Evolutionary conservation across 1,140 invertebrate species (phyloP), one percentile per base, ranked within the genome.

Genomic region (Mya arenaria): DNA sequence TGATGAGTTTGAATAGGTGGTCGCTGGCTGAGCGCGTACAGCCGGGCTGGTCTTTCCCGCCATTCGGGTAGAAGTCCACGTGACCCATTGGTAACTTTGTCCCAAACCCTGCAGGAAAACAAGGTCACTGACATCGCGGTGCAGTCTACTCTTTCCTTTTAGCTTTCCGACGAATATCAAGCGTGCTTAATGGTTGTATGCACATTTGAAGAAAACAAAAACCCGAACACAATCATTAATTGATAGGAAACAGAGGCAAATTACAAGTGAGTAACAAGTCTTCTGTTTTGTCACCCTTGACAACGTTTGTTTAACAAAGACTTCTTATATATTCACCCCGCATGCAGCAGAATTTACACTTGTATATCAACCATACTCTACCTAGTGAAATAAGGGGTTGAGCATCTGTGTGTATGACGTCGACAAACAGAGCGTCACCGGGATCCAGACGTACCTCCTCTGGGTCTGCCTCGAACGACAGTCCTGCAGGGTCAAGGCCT

Each of bases 391-490:
- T 58, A 28, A 81, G 8, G 69, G 85, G 78, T 52, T 69, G 96
- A 0, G 97, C 97, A 90, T 98, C 98, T 17, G 96, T 97, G 89
- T 99, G 97, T 60, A 99, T 98, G 0, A 98, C 97, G 90, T 99
- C 98, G 0, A 99, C 98, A 90, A 98, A 98, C 37, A 95, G 94
- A 0, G 97, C 98, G 92, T 98, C 98, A n/a, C 88, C 84, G 17
- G 85, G 83, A 73, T 93, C 92, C 13, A 94, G 75, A 19, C 87
- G 63, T 13, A 90, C 87, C 52, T 94, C 93, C 77, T 88, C n/a
- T 80, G 85, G 41, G 91, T 84, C 66, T 93, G 92, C 93, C 80
- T 94, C 91, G 87, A 96, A 96, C 65, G 95, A 94, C 0, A 95
- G 95, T 4, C 94, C 95, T 0, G 96, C 95, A 3, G 95, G 95